A percentile compares a stretch with the other conserved stretches of the same genome.
phyloP scores from a whole-genome alignment of 2,113 vertebrate species.

The Bagarius yarrelli region DNA sequence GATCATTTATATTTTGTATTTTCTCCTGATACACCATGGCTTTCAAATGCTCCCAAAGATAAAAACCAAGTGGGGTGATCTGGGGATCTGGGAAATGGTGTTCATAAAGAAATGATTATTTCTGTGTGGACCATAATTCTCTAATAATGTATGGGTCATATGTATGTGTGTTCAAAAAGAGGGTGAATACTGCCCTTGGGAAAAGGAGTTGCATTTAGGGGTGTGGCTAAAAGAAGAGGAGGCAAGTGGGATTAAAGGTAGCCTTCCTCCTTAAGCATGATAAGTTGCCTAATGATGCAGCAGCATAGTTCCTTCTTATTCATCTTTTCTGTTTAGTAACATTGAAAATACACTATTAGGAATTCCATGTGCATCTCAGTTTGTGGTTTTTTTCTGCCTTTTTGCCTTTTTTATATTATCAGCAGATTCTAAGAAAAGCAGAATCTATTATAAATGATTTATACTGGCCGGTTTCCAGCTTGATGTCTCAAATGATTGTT shows the following conservation, averaged over 20 bases:
- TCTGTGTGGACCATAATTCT: too few relatives aligned
- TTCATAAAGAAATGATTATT: too few relatives aligned
- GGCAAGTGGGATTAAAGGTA: conserved; percentile 79
- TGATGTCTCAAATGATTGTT: neutral
- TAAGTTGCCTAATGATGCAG: neutral
- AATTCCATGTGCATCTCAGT: neutral
- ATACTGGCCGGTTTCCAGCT: neutral
- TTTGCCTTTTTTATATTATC: neutral
- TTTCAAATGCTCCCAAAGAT: too few relatives aligned
- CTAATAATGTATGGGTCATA: too few relatives aligned
- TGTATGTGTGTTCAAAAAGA: conserved; percentile 65
- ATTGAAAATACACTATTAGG: neutral
- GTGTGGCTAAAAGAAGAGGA: conserved; percentile 82
- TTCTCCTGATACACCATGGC: too few relatives aligned
- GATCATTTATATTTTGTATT: too few relatives aligned
- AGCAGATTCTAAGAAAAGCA: neutral
- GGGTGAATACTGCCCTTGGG: conserved; percentile 84
- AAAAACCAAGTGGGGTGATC: too few relatives aligned
- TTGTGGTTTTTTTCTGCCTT: neutral
- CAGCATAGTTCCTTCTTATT: neutral
- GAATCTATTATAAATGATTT: neutral
- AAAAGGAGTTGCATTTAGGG: conserved; percentile 79
- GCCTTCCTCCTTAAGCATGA: conserved; percentile 46
- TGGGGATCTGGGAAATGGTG: too few relatives aligned
- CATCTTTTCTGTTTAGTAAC: neutral